These are phyloP conservation scores for Aspiorhynchus laticeps DNA, from an alignment of 2,113 vertebrate species.

Conservation along the genomic window DNA sequence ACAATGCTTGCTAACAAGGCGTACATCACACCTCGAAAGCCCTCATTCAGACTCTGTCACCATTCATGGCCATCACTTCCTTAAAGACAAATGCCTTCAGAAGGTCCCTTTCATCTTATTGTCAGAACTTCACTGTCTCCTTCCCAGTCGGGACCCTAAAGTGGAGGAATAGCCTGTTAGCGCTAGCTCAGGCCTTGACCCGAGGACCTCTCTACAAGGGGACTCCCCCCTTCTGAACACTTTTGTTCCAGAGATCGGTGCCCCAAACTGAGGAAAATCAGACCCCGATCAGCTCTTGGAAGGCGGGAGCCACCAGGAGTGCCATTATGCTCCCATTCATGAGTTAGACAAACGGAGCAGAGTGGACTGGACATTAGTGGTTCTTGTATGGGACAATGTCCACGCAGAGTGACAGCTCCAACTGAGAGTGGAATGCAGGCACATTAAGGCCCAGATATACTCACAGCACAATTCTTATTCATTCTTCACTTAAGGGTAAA, in stretches of 20 bases:
- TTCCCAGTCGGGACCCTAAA: constrained; percentile 76
- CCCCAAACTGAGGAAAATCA: constrained; percentile 80
- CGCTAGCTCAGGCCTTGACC: constrained; percentile 72
- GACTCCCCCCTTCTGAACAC: constrained; percentile 58
- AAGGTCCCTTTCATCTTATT: constrained; percentile 86
- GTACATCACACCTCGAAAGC: constrained; percentile 80
- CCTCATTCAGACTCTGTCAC: constrained; percentile 82
- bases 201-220: constrained; percentile 69
- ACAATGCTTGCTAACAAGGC: constrained; percentile 75
- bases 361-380: constrained; percentile 76
- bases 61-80: constrained; percentile 85
- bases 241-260: constrained; percentile 78
- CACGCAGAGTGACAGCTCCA: constrained; percentile 80
- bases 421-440: constrained; percentile 81
- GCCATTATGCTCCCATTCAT: constrained; percentile 82
- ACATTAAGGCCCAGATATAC: constrained; percentile 53
- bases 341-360: constrained; percentile 81
- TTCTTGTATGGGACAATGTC: constrained; percentile 76
- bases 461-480: neutral
- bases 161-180: constrained; percentile 75
- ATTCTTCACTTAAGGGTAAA: no score
- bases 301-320: constrained; percentile 77
- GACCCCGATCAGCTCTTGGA: constrained; percentile 70
- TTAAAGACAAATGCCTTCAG: constrained; percentile 84
- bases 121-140: constrained; percentile 76